Base-by-base conservation (phyloP, 2,797 vertebrate species). In the Epinephelus coioides region DNA sequence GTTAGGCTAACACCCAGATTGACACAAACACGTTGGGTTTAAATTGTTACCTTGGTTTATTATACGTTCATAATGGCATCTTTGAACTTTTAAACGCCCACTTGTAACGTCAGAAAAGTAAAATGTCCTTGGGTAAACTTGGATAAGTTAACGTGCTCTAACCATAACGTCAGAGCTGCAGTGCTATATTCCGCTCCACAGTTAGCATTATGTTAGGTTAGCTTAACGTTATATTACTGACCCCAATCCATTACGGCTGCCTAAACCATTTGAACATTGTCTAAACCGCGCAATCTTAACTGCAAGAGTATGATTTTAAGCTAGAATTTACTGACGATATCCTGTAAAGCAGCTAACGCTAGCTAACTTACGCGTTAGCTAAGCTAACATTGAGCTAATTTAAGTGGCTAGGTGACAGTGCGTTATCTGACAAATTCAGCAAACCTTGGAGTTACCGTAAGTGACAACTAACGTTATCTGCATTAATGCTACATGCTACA, bases 301-400 rank as follows among this genome's bases (percentile, higher is more conserved):
- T 10, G 11, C 2, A 23, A 5, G 6, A 9, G 15, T 8, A 2
- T 0, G 0, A 50, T 23, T n/a, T 5, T n/a, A 9, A 21, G 7
- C 1, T 1, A 2, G 43, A 4, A 8, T 4, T 14, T 12, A 11
- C 5, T 27, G 3, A 11, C 3, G 23, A 1, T 49, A 63, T 47
- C 44, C 10, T 25, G 5, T 9, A 17, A 30, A 53, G 5, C 21
- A 23, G 64, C n/a, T 21, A 66, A 17, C 27, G n/a, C 15, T 53
- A 63, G 60, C 57, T 13, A 69, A 56, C 25, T 67, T 59, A 34
- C 61, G 46, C 69, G 3, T 50, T 8, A 64, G 78, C 65, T 44
- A 62, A 23, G 82, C 85, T 78, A 84, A 18, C 73, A 10, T 13
- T 6, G 34, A 51, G 85, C 78, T 85, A 81, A 64, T 27, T 15